Conservation (phyloP, 2,888 invertebrate genomes). For the Sphaerophoria taeniata region DNA sequence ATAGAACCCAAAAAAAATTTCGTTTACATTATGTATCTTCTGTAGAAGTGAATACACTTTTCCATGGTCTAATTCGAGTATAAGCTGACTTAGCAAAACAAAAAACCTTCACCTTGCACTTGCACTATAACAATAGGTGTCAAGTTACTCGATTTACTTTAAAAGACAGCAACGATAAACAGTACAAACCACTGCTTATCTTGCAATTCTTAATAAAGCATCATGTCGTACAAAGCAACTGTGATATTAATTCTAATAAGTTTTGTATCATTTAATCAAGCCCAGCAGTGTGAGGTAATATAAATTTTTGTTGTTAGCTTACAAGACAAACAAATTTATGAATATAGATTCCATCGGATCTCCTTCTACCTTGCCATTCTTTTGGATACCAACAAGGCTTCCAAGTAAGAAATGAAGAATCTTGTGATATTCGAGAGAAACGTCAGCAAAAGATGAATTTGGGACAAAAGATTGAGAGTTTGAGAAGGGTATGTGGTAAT, state of each 20-base stretch:
- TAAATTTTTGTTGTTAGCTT: not conserved
- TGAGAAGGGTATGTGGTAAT: conserved; percentile 40
- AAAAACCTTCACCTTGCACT: conserved; percentile 21
- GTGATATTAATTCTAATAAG: conserved; percentile 12
- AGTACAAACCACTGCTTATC: conserved; percentile 13
- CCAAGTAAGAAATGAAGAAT: not conserved
- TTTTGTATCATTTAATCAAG: conserved; percentile 7
- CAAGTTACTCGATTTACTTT: conserved; percentile 37
- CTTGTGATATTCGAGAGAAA: conserved; percentile 37
- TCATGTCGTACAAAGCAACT: conserved; percentile 37
- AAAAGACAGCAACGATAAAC: conserved; percentile 12
- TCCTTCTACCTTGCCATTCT: conserved; percentile 39
- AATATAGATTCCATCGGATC: conserved; percentile 54
- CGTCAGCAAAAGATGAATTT: conserved; percentile 53
- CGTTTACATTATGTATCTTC: not conserved
- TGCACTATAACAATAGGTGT: not conserved
- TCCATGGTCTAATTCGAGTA: conserved; percentile 23
- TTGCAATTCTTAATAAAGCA: not conserved
- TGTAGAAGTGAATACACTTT: not conserved
- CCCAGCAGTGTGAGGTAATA: conserved; percentile 56
- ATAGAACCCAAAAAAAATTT: not conserved
- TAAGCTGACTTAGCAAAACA: conserved; percentile 33
- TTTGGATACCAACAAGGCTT: not conserved
- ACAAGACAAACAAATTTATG: not conserved
- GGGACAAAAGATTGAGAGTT: conserved; percentile 23